Evolutionary conservation across 2,888 invertebrate species (phyloP).

Genomic region (Neelides folsomi): DNA sequence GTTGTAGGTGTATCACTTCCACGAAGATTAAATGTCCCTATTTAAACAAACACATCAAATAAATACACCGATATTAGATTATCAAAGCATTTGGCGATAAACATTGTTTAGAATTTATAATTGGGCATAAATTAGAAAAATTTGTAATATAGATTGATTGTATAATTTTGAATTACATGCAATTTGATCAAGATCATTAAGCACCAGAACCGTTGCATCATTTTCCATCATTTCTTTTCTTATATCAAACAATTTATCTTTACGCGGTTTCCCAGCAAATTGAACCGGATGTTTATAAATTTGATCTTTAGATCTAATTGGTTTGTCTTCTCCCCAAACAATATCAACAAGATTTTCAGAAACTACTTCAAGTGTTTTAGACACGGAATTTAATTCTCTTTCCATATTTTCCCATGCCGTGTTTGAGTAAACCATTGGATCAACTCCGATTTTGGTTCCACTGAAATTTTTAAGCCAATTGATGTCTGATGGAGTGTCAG

Average conservation of each 20-base stretch:
- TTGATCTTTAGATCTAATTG: no score
- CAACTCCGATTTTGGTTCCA: conserved; percentile 59
- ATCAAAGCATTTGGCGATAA: no score
- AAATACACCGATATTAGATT: no score
- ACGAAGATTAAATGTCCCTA: conserved; percentile 69
- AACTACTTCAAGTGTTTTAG: conserved; percentile 53
- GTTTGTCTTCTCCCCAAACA: conserved; percentile 42
- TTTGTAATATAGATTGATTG: no score
- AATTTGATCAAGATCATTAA: conserved; percentile 70
- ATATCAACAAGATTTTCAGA: conserved; percentile 56
- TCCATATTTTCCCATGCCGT: conserved; percentile 48
- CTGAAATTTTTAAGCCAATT: conserved; percentile 56
- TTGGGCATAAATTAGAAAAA: no score
- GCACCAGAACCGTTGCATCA: conserved; percentile 49
- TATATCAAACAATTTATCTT: conserved; percentile 53
- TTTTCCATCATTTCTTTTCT: conserved; percentile 52
- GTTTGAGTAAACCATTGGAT: conserved; percentile 56
- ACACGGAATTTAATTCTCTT: conserved; percentile 47
- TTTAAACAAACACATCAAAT: conserved; percentile 19
- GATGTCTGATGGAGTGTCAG: conserved; percentile 50
- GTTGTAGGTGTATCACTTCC: conserved; percentile 78
- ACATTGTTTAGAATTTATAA: no score
- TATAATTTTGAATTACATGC: no score
- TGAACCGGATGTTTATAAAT: no score
- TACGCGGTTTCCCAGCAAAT: conserved; percentile 42